Conservation (phyloP, 1,140 invertebrate genomes). For the Heliothis subflexa region DNA sequence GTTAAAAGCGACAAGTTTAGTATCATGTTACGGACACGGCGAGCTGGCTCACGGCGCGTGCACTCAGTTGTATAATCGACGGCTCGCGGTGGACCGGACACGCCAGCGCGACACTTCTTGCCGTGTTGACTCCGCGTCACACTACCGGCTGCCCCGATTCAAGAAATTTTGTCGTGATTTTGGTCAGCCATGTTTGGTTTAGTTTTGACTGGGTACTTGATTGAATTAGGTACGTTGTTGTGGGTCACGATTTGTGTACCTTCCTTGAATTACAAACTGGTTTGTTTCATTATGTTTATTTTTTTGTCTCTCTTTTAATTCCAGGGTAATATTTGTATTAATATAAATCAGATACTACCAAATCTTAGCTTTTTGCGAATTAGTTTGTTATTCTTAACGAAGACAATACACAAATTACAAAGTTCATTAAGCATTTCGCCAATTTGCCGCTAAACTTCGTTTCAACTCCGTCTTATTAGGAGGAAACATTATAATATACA, state of each 20-base stretch:
- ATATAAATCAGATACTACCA: too few species aligned
- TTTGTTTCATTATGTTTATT: background rate
- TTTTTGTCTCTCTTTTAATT: background rate
- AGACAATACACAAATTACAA: slow-evolving; percentile 58
- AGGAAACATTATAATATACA: slow-evolving; percentile 69
- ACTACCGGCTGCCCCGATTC: slow-evolving; percentile 21
- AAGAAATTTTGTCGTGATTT: slow-evolving; percentile 32
- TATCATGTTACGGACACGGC: slow-evolving; percentile 42
- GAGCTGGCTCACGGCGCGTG: slow-evolving; percentile 70
- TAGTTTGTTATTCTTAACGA: slow-evolving; percentile 11
- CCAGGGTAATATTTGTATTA: background rate
- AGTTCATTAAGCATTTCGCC: slow-evolving; percentile 57
- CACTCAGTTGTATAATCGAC: slow-evolving; percentile 76
- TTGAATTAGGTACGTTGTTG: slow-evolving; percentile 22
- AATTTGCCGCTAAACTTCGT: slow-evolving; percentile 60
- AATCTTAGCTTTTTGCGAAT: background rate
- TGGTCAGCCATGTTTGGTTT: slow-evolving; percentile 32
- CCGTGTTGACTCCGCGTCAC: slow-evolving; percentile 34
- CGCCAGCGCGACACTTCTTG: slow-evolving; percentile 53
- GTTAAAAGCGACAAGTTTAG: slow-evolving; percentile 59
- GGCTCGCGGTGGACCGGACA: slow-evolving; percentile 69
- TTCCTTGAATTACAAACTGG: slow-evolving; percentile 5
- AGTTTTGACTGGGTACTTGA: slow-evolving; percentile 34
- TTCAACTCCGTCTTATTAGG: slow-evolving; percentile 56
- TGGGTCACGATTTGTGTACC: slow-evolving; percentile 6